phyloP scores from a whole-genome alignment of 1,140 invertebrate species.

The Cydia pomonella region DNA sequence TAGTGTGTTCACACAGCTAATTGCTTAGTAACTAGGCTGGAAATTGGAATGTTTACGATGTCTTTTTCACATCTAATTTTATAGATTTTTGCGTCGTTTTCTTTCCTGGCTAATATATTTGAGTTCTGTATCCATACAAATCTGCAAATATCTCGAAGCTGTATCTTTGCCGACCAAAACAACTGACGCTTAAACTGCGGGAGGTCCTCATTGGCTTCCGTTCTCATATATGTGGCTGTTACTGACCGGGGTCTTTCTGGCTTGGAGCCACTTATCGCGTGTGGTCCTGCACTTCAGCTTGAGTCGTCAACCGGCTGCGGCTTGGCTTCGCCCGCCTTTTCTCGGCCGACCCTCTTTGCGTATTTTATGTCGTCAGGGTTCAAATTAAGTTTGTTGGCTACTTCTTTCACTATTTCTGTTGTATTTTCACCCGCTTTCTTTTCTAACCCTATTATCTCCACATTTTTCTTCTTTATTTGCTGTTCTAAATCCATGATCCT shows the following conservation, averaged over 20 bases:
- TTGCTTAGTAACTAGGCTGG: background rate
- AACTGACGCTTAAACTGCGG: slow-evolving; percentile 27
- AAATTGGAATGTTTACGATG: background rate
- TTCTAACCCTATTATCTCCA: slow-evolving; percentile 17
- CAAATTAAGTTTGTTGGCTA: background rate
- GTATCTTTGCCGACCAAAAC: slow-evolving; percentile 15
- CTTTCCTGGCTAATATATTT: slow-evolving; percentile 18
- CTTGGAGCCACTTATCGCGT: background rate
- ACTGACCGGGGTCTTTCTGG: background rate
- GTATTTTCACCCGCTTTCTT: background rate
- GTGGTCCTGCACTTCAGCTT: background rate
- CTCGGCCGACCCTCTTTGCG: slow-evolving; percentile 20
- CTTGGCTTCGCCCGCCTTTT: background rate
- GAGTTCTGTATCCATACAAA: slow-evolving; percentile 33
- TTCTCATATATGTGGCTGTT: slow-evolving; percentile 1
- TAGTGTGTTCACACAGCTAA: background rate
- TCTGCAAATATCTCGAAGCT: slow-evolving; percentile 1
- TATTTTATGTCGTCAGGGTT: background rate
- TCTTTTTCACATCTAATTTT: slow-evolving; percentile 1
- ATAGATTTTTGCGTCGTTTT: slow-evolving; percentile 1
- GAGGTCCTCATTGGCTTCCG: no score
- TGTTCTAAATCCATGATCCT: background rate
- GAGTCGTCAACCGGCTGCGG: background rate
- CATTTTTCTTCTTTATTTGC: slow-evolving; percentile 1
- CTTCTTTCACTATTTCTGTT: background rate